Conservation (phyloP, 37 sponge, comb jelly and placozoan species). For the Eunapius fragilis region DNA sequence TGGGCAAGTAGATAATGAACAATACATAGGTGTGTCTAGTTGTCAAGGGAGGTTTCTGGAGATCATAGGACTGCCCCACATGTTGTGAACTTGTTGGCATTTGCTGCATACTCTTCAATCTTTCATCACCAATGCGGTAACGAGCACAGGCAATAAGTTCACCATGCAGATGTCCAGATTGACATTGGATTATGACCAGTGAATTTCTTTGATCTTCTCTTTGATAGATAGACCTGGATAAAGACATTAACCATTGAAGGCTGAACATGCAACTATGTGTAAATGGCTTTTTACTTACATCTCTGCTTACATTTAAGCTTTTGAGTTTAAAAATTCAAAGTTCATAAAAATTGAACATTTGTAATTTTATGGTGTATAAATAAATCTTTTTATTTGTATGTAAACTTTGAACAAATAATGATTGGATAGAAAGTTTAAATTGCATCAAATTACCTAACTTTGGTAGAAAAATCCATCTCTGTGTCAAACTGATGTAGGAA, state of each 20-base stretch:
- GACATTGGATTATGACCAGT: conserved; percentile 82
- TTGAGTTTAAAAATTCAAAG: no score
- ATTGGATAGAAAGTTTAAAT: no score
- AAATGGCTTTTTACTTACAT: no score
- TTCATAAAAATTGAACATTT: no score
- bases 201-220: not conserved
- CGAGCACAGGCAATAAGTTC: conserved; percentile 93
- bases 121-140: conserved; percentile 65
- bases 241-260: no score
- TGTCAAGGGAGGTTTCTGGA: not conserved
- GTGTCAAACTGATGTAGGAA: conserved; percentile 81
- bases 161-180: conserved; percentile 75
- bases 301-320: no score
- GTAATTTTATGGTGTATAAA: no score
- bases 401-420: no score
- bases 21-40: conserved; percentile 38
- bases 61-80: not conserved
- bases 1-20: conserved; percentile 67
- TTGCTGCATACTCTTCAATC: not conserved
- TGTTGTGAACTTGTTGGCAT: no score
- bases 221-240: not conserved
- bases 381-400: no score
- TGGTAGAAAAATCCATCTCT: conserved; percentile 74
- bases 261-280: no score
- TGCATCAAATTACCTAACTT: conserved; percentile 70